Evolutionary conservation across 53 echinoderm and acorn worm species (phyloP), one percentile per base, ranked within the genome.

Genomic region (Henricia sp.): DNA sequence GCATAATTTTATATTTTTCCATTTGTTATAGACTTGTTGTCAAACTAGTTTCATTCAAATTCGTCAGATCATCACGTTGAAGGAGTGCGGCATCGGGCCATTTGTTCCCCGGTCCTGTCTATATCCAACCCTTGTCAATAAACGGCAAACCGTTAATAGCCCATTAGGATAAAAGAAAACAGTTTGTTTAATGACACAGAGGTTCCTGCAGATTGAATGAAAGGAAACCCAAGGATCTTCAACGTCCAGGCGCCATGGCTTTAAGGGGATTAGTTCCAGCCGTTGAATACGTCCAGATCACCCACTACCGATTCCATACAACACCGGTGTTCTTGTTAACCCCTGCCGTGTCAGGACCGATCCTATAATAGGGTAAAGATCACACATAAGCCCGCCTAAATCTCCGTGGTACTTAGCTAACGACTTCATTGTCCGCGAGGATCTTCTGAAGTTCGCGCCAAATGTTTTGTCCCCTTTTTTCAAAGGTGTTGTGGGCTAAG

Each of bases 191-290:
- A 76, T 58, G 76, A 76, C 57, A 30, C 29, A 76, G 41, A 28
- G 33, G 38, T 76, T 76, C 41, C 30, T 58, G 59, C 76, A 29
- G 76, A 56, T 11, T 41, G 39, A 11, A 38, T 16, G 37, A 67
- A 67, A 67, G 46, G 58, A 40, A n/a, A 43, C 46, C 20, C 84
- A 57, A n/a, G 55, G 57, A 41, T 46, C 59, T 39, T 4, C 48
- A 57, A 60, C 65, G 74, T 38, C 63, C 64, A 85, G 85, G 85
- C 85, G 85, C 85, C 85, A 73, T n/a, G 52, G 65, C 66, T 52
- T 73, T 85, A 85, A 85, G 64, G 65, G 55, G 85, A 73, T 85
- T 85, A 85, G 65, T 85, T 85, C 72, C 85, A 50, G 37, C 13
- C 28, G 0, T 1, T 76, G 59, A 39, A 40, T 58, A 27, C 58